A percentile compares a stretch with the other conserved stretches of the same genome.
phyloP scores from a whole-genome alignment of 2,888 invertebrate genomes.

The Hedychridium roseum region DNA sequence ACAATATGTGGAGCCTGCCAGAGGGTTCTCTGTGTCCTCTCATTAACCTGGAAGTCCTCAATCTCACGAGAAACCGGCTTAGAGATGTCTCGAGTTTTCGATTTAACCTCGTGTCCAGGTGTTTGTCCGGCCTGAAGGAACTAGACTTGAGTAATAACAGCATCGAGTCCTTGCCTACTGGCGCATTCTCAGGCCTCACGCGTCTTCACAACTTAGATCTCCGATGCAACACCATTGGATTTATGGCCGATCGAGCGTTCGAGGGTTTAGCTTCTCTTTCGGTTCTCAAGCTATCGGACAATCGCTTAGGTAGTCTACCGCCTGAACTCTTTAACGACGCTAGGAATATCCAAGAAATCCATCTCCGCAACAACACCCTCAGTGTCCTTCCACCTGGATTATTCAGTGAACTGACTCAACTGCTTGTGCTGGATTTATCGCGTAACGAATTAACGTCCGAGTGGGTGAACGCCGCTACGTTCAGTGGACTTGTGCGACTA shows the following conservation, averaged over 20 bases:
- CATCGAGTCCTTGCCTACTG: constrained; percentile 77
- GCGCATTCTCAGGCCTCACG: constrained; percentile 75
- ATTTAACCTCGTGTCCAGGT: constrained; percentile 73
- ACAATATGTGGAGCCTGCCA: constrained; percentile 82
- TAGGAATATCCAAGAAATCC: constrained; percentile 80
- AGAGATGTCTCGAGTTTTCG: constrained; percentile 78
- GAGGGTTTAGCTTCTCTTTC: constrained; percentile 78
- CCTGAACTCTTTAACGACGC: constrained; percentile 84
- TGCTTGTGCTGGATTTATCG: constrained; percentile 79
- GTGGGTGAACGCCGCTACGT: constrained; percentile 84
- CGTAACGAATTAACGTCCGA: constrained; percentile 82
- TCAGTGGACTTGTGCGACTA: constrained; percentile 78
- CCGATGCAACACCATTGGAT: constrained; percentile 78
- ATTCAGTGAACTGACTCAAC: constrained; percentile 78
- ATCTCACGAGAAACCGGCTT: constrained; percentile 81
- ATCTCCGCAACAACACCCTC: constrained; percentile 83
- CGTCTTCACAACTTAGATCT: constrained; percentile 78
- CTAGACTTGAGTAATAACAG: constrained; percentile 82
- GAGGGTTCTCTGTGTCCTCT: constrained; percentile 81
- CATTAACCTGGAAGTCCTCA: constrained; percentile 76
- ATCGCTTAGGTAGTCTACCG: constrained; percentile 81
- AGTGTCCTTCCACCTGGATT: constrained; percentile 82
- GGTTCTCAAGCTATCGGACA: constrained; percentile 81
- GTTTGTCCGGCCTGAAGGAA: constrained; percentile 74
- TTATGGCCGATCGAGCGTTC: constrained; percentile 80